Evolutionary conservation across 2,888 invertebrate genomes (phyloP).

Genomic region (Conops quadrifasciatus): DNA sequence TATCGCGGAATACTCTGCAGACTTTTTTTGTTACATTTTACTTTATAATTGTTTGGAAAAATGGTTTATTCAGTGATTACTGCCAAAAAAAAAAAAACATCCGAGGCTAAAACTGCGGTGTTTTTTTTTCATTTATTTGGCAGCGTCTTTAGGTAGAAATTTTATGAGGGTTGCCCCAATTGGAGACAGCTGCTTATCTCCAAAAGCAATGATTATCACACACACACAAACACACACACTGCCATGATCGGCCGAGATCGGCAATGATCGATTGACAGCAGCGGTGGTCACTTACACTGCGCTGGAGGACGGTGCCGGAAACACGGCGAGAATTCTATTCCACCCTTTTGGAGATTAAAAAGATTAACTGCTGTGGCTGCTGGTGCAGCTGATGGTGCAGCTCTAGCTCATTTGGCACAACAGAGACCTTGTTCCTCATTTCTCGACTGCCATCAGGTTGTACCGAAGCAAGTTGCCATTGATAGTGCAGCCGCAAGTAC

Average conservation of each 20-base stretch:
- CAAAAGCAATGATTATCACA: too few species aligned
- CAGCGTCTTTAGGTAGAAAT: background rate
- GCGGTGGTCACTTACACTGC: background rate
- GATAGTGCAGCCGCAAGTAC: too few species aligned
- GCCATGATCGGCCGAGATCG: too few species aligned
- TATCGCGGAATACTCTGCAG: background rate
- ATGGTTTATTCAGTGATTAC: too few species aligned
- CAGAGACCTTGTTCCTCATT: background rate
- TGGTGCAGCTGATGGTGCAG: constrained; percentile 22
- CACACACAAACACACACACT: too few species aligned
- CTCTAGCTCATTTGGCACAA: background rate
- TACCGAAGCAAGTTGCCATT: background rate
- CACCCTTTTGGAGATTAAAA: constrained; percentile 21
- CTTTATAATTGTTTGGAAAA: too few species aligned
- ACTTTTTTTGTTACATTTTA: background rate
- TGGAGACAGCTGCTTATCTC: background rate
- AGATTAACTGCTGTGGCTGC: constrained; percentile 26
- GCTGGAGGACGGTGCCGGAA: too few species aligned
- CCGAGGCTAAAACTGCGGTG: too few species aligned
- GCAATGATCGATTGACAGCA: background rate
- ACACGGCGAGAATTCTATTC: constrained; percentile 20
- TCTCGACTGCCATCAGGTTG: background rate
- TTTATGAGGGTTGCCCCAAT: too few species aligned
- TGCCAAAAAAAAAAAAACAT: too few species aligned
- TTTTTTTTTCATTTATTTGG: background rate